Evolutionary conservation across 2,113 vertebrate species (phyloP).

Genomic region (Epinephelus cyanopodus): DNA sequence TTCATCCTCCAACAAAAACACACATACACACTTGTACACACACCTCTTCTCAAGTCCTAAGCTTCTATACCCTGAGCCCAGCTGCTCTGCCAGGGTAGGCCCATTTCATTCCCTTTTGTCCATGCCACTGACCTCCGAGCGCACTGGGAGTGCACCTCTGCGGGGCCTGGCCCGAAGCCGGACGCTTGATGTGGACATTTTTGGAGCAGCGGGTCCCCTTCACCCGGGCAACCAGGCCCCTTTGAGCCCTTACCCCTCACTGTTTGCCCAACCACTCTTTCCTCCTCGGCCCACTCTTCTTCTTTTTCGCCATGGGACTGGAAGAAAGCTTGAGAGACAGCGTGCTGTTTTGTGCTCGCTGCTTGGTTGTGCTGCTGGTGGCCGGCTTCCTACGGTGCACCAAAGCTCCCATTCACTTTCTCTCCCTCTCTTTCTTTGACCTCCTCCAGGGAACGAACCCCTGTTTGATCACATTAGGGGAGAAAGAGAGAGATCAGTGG

Average conservation of each 20-base stretch:
- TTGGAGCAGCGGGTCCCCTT: conserved; percentile 85
- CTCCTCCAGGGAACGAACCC: conserved; percentile 59
- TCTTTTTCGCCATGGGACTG: conserved; percentile 47
- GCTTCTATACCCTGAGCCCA: conserved; percentile 59
- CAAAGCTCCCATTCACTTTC: conserved; percentile 76
- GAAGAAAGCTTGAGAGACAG: conserved; percentile 69
- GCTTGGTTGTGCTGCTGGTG: conserved; percentile 84
- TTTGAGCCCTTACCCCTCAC: conserved; percentile 87
- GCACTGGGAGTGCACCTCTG: conserved; percentile 75
- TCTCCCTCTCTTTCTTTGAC: conserved; percentile 72
- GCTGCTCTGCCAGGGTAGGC: conserved; percentile 72
- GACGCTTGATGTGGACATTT: conserved; percentile 92
- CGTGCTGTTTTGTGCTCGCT: conserved; percentile 73
- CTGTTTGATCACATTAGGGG: conserved; percentile 83
- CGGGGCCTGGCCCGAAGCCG: conserved; percentile 83
- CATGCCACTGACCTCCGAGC: conserved; percentile 69
- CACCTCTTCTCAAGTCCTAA: conserved; percentile 33
- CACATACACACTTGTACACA: not conserved
- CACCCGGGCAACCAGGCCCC: conserved; percentile 91
- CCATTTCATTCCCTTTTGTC: conserved; percentile 74
- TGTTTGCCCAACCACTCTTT: conserved; percentile 87
- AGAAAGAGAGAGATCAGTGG: conserved; percentile 68
- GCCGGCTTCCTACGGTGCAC: conserved; percentile 73
- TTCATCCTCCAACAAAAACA: not conserved
- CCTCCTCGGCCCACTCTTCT: conserved; percentile 55